Base-by-base conservation (phyloP, 2,113 vertebrate species). In the Trogon melanurus region DNA sequence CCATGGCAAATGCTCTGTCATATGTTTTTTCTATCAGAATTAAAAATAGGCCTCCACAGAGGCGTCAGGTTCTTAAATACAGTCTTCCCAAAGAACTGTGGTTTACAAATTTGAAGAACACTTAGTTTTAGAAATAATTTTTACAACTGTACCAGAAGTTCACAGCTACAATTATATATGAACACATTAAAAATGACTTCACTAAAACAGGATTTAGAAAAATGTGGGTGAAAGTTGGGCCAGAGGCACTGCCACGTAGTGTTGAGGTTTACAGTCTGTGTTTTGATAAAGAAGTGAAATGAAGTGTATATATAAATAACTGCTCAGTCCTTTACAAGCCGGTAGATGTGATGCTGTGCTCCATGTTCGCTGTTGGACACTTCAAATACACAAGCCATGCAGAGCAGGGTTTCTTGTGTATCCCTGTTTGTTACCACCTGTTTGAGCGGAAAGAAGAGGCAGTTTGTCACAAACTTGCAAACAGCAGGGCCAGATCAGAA, bases 301-400 rank as follows among this genome's bases (percentile, higher is more conserved):
- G 94, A 98, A 97, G 95, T 97, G 85, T 98, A 94, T 96, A 96
- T 98, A 98, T 98, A 98, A 98, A 98, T 98, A 98, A 98, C 95
- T 54, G 93, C 97, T 99, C 98, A 99, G 98, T 99, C 99, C 97
- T 99, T 99, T 97, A 99, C 99, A 98, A 99, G 98, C 98, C 99
- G 98, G 98, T 99, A 99, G 98, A 99, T 99, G 79, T 99, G 99
- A 98, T 99, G 99, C 96, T 99, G 99, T 96, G 99, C 99, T 79
- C 99, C 99, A 9, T 99, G 99, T 96, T 99, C 99, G 54, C 99
- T 99, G 98, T 99, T 99, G 4, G 99, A 99, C 86, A 99, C 99
- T 96, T 99, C 99, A 93, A 99, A 99, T 96, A 99, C 99, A 97
- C 99, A 99, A 83, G 99, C 99, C 99, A 99, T 99, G 98, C 99